phyloP scores from a whole-genome alignment of 2,888 invertebrate species.

The Thereva unica region DNA sequence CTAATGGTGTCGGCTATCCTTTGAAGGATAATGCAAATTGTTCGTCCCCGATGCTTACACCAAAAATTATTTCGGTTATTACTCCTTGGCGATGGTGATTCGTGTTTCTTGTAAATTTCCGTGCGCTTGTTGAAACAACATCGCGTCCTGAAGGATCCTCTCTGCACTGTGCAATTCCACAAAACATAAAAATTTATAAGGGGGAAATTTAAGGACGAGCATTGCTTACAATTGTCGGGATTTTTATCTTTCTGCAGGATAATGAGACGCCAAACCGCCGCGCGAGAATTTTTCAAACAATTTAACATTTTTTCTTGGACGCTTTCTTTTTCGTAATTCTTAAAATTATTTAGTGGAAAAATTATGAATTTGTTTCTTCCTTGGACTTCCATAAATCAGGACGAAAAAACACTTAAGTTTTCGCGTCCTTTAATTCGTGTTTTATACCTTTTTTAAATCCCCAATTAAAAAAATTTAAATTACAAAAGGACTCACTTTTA shows the following conservation, averaged over 20 bases:
- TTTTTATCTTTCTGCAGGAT: not conserved
- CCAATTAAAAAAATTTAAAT: no score
- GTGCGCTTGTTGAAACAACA: not conserved
- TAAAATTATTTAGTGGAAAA: constrained; percentile 10
- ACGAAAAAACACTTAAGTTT: no score
- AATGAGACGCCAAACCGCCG: constrained; percentile 12
- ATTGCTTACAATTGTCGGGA: not conserved
- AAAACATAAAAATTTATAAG: constrained; percentile 6
- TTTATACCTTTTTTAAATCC: no score
- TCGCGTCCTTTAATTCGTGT: no score
- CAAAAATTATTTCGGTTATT: no score
- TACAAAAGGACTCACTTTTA: no score
- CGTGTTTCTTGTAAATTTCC: not conserved
- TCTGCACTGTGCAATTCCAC: not conserved
- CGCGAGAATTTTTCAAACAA: constrained; percentile 10
- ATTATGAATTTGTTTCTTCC: not conserved
- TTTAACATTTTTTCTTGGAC: not conserved
- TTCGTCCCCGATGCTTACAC: no score
- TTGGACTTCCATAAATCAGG: no score
- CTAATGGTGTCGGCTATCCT: no score
- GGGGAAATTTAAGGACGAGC: not conserved
- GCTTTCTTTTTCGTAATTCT: constrained; percentile 8
- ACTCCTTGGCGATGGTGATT: no score
- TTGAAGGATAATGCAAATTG: no score
- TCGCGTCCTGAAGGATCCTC: not conserved